Base-by-base conservation (phyloP, 2,113 vertebrate genomes). In the Spermophilus dauricus region DNA sequence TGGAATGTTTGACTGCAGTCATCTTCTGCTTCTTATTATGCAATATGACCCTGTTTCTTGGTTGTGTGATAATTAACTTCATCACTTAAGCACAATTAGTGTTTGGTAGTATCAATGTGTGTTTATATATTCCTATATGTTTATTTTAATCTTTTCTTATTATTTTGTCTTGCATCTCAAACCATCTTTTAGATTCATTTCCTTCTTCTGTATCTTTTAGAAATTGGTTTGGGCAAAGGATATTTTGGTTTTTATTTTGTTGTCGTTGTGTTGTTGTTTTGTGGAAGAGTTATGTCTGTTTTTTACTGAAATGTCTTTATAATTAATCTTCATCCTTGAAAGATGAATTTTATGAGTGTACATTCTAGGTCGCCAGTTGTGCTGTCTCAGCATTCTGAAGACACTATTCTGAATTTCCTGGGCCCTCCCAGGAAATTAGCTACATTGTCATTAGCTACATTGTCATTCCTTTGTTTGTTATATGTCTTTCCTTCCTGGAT, bases 241-340 rank as follows among this genome's bases (percentile, higher is more conserved):
- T 48, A 4, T 72, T 76, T 48, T 53, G 61, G 13, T 22, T 58
- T 45, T 45, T 45, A 8, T 45, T 45, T 45, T 8, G 7, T 45
- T 45, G 45, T 45, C 9, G 45, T 45, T 45, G 45, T 45, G 45
- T 45, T 45, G 45, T 45, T 9, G 8, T 45, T 45, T 45, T 45
- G 45, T 45, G 45, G 45, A 45, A 45, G 45, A 45, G 45, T 45
- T 45, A 45, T 8, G 45, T 45, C 45, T 45, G 32, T 65, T 56
- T 85, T 89, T 89, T 89, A 73, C 18, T 89, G 65, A 89, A 58
- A 89, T 42, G 2, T 37, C 63, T 89, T 72, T 56, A 51, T 48
- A 86, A 82, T 76, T 61, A 45, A 53, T 86, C 56, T 80, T 80
- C n/a, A 37, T 70, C 37, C 48, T 93, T 85, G 63, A 77, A 96